Base-by-base conservation (phyloP, 2,113 vertebrate species). In the Grammomys surdaster region DNA sequence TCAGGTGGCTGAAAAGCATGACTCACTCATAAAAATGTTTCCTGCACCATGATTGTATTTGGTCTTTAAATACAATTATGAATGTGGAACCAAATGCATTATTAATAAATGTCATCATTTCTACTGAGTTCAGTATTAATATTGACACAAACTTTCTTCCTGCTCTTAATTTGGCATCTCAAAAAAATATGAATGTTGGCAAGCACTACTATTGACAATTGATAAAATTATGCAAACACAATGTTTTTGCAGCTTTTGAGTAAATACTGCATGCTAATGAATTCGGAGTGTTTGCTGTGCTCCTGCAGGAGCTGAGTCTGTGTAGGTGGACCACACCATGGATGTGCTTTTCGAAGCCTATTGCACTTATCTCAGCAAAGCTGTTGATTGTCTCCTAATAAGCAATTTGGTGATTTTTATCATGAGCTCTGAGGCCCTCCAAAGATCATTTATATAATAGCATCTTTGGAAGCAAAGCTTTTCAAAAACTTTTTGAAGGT, bases 161-260 rank as follows among this genome's bases (percentile, higher is more conserved):
- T 97, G 91, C 69, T 97, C 96, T 97, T 97, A 97, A 97, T 97
- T 97, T 97, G 97, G 91, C 96, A 97, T 96, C 91, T 97, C 95
- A 97, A 94, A 97, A 97, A 96, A 91, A 97, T 96, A 97, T 88
- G 89, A 97, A 97, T 97, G 97, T 98, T 97, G 98, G 97, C 97
- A 98, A 98, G 97, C 97, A 87, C 48, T 87, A 82, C 95, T 97
- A 98, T 97, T 96, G 97, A 98, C 96, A 97, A 97, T 96, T 95
- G 96, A 97, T 97, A 95, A 97, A 97, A 97, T 98, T 97, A 97
- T 97, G 96, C 91, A 97, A 98, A 98, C 97, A 95, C 96, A 96
- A 93, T 97, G 87, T 97, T 97, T 97, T 96, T 97, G 87, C 93
- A 94, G 95, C 89, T 96, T 97, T 94, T 96, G 91, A 94, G 95